Base-by-base conservation (phyloP, 2,888 invertebrate species). In the Elegia similella region DNA sequence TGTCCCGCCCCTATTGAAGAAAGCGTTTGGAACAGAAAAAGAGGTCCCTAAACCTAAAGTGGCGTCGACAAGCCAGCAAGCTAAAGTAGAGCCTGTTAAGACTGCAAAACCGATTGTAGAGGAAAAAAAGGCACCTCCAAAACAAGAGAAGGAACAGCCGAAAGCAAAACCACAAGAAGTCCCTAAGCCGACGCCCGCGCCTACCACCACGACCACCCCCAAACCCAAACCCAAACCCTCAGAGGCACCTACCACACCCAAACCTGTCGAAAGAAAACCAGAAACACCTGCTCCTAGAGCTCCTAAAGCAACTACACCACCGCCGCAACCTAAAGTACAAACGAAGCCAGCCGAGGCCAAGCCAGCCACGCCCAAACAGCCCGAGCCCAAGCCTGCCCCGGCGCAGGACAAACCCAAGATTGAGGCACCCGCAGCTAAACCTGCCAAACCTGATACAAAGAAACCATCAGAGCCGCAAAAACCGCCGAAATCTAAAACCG, bases 1-100 rank as follows among this genome's bases (percentile, higher is more conserved):
- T 38, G 88, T 93, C 10, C 91, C 92, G 1, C 85, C 93, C 56
- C 82, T 84, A 38, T 82, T 93, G 17, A 82, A 83, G 60, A 85
- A 84, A 64, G 88, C 91, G 0, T 91, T 85, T 62, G 42, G 59
- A 8, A 64, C 50, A 58, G 66, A 62, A 56, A 68, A 62, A 54
- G 65, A 71, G 16, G 59, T 32, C 60, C 73, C 0, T 65, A 67
- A 52, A 17, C 57, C 13, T 42, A 61, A 54, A 52, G 62, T 55
- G 63, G 60, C 50, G 42, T 23, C 8, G 55, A 54, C 44, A 46
- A 38, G 56, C 30, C 66, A 62, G 38, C 56, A 60, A 59, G 57
- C 48, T 23, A 65, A 67, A 60, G 52, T 38, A 42, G 61, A 56
- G 55, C 17, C 52, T 6, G 57, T 58, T 47, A 59, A 60, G n/a